Percentiles rank a stretch among this genome's conserved stretches.
Conservation (phyloP, 2,888 invertebrate species). For the Meiosimyza platycephala region DNA sequence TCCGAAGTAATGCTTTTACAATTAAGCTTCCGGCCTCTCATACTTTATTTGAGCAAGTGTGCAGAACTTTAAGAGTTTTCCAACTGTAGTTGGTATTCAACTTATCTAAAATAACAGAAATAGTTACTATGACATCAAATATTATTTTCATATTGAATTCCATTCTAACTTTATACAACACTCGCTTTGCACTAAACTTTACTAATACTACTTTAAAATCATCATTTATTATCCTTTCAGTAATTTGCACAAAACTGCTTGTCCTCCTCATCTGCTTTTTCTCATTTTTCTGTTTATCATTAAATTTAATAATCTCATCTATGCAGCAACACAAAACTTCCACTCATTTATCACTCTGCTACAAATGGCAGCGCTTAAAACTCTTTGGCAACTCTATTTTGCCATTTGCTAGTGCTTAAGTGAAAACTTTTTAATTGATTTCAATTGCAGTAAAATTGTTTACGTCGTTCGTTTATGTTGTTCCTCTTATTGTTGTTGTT, state of each 20-base stretch:
- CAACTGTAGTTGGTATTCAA: too few relatives aligned
- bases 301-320: conserved; percentile 39
- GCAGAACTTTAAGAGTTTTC: too few relatives aligned
- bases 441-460: conserved; percentile 44
- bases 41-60: too few relatives aligned
- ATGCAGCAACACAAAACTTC: conserved; percentile 14
- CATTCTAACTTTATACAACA: too few relatives aligned
- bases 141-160: too few relatives aligned
- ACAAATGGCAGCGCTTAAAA: conserved; percentile 22
- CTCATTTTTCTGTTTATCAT: conserved; percentile 30
- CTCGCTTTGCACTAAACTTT: too few relatives aligned
- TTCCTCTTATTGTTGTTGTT: conserved; percentile 10
- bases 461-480: conserved; percentile 27
- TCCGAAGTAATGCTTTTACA: too few relatives aligned
- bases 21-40: too few relatives aligned
- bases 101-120: too few relatives aligned
- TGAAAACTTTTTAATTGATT: conserved; percentile 43
- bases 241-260: neutral
- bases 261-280: neutral
- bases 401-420: conserved; percentile 11
- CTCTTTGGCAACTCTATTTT: conserved; percentile 19
- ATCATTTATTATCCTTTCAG: too few relatives aligned
- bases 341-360: conserved; percentile 3
- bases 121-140: too few relatives aligned
- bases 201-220: too few relatives aligned